A percentile compares a stretch with the other conserved stretches of the same genome.
These are phyloP conservation scores for Drosophila ficusphila DNA, from an alignment of 1,140 invertebrate species.

Conservation along the genomic window DNA sequence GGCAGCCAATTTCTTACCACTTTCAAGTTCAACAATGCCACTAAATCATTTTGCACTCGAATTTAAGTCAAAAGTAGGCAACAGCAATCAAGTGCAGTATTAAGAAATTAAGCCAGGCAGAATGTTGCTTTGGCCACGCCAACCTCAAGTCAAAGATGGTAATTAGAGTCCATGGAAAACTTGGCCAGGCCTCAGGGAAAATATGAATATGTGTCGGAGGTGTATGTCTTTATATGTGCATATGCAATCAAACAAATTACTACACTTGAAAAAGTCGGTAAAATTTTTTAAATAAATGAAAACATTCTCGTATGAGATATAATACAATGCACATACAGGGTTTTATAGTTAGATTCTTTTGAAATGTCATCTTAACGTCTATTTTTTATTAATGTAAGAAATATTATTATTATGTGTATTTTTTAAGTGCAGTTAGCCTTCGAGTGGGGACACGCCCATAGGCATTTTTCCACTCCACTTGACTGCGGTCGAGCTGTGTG, in stretches of 20 bases:
- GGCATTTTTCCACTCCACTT: constrained; percentile 68
- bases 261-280: constrained; percentile 1
- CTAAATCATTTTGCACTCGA: neutral
- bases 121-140: constrained; percentile 43
- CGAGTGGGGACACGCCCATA: constrained; percentile 28
- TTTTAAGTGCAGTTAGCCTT: constrained; percentile 25
- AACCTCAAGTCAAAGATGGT: constrained; percentile 50
- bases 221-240: constrained; percentile 12
- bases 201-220: constrained; percentile 24
- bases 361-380: no score
- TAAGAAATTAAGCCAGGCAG: constrained; percentile 64
- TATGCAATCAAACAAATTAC: constrained; percentile 14
- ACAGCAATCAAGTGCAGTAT: constrained; percentile 43
- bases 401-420: no score
- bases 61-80: constrained; percentile 7
- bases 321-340: no score
- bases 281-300: neutral
- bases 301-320: no score
- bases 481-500: constrained; percentile 45
- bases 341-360: no score
- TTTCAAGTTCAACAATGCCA: neutral
- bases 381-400: no score
- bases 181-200: constrained; percentile 24
- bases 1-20: neutral
- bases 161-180: constrained; percentile 67